A percentile compares a stretch with the other conserved stretches of the same genome.
Evolutionary conservation across 2,113 vertebrate species (phyloP).

Genomic region (Embiotoca jacksoni): DNA sequence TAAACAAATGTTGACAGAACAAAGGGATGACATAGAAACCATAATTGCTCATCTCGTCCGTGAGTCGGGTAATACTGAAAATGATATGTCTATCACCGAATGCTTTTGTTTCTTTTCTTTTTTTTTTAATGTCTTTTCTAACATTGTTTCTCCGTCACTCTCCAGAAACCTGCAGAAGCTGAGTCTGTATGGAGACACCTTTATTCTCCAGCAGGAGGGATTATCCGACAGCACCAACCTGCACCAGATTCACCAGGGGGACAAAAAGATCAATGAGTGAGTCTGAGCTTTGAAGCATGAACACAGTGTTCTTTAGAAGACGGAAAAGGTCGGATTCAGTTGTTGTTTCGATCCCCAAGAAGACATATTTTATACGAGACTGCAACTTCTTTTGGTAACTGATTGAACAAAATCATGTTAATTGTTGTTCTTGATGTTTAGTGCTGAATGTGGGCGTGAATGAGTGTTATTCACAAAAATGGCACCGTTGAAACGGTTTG

Average conservation of each 20-base stretch:
- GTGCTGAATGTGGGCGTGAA: neutral
- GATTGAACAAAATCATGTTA: no score
- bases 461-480: slow-evolving; percentile 5
- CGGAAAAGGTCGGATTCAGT: neutral
- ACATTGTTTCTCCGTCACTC: neutral
- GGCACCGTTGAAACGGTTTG: neutral
- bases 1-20: slow-evolving; percentile 29
- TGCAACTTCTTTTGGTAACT: no score
- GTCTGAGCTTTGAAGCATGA: slow-evolving; percentile 55
- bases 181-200: slow-evolving; percentile 96
- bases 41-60: neutral
- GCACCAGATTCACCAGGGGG: slow-evolving; percentile 92
- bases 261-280: slow-evolving; percentile 98
- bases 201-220: slow-evolving; percentile 93
- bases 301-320: neutral
- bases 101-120: neutral
- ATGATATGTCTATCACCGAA: neutral
- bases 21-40: neutral
- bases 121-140: neutral
- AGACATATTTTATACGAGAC: no score
- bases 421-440: neutral
- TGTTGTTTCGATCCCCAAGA: neutral
- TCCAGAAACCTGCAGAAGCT: slow-evolving; percentile 95
- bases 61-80: neutral
- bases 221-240: slow-evolving; percentile 91